These are phyloP conservation scores for Shinisaurus crocodilurus DNA, from an alignment of 2,113 vertebrate species.

Conservation along the genomic window DNA sequence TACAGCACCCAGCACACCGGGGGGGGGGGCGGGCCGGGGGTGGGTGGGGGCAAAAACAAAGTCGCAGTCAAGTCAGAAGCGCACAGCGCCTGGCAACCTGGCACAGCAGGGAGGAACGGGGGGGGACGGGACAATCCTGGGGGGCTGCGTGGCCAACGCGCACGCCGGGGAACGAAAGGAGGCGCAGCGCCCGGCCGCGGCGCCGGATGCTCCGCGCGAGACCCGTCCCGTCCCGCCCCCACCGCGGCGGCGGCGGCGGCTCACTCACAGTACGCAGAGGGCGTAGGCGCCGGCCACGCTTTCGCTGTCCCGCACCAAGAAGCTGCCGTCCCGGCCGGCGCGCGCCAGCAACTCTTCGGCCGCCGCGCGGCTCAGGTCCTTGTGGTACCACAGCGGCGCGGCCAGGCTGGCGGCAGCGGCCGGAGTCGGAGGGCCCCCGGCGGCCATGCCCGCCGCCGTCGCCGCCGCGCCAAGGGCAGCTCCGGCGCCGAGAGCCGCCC, in stretches of 20 bases:
- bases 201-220: not conserved
- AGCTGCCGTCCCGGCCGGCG: constrained; percentile 92
- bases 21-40: too few species aligned
- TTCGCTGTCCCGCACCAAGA: constrained; percentile 95
- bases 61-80: too few species aligned
- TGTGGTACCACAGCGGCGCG: constrained; percentile 91
- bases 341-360: constrained; percentile 92
- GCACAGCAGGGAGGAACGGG: too few species aligned
- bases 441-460: constrained; percentile 67
- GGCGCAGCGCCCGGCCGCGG: too few species aligned
- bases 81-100: too few species aligned
- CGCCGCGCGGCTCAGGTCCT: constrained; percentile 92
- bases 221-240: not conserved
- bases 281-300: constrained; percentile 92
- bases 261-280: constrained; percentile 91
- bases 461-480: not conserved
- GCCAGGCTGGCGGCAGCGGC: constrained; percentile 65
- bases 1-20: too few species aligned
- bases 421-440: constrained; percentile 58
- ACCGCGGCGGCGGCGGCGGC: not conserved
- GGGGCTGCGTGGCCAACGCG: too few species aligned
- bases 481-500: constrained; percentile 27
- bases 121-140: not conserved
- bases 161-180: too few species aligned
- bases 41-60: too few species aligned